These are phyloP conservation scores for Lycia hirtaria DNA, from an alignment of 2,888 invertebrate species.

Conservation along the genomic window DNA sequence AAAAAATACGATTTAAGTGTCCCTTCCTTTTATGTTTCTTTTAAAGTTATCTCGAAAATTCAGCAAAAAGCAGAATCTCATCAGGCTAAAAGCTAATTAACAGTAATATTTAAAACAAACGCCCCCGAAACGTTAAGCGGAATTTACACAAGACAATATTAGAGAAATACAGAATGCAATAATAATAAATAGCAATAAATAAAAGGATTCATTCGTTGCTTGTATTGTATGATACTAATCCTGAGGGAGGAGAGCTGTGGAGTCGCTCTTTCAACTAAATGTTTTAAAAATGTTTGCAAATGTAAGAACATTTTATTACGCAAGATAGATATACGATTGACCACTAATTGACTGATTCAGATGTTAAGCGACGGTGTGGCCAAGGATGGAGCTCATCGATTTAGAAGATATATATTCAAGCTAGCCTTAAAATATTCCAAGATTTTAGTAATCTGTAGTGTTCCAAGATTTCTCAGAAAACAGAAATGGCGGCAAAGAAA, in stretches of 20 bases:
- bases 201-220: constrained; percentile 86
- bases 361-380: too few relatives aligned
- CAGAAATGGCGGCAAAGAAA: too few relatives aligned
- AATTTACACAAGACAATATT: constrained; percentile 84
- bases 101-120: constrained; percentile 77
- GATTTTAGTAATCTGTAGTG: too few relatives aligned
- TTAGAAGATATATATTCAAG: too few relatives aligned
- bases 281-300: neutral
- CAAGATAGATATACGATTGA: too few relatives aligned
- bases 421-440: too few relatives aligned
- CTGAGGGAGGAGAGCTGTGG: constrained; percentile 57
- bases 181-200: constrained; percentile 86
- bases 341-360: too few relatives aligned
- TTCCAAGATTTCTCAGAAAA: too few relatives aligned
- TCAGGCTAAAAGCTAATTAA: constrained; percentile 57
- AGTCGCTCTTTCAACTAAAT: constrained; percentile 48
- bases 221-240: constrained; percentile 86
- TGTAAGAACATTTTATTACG: too few relatives aligned
- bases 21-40: neutral
- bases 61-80: constrained; percentile 47
- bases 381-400: too few relatives aligned
- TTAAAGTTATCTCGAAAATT: constrained; percentile 4
- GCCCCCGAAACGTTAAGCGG: constrained; percentile 72
- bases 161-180: constrained; percentile 82
- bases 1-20: too few relatives aligned